Base-by-base conservation (phyloP, 2,888 invertebrate species). In the Eustalomyia histrio region DNA sequence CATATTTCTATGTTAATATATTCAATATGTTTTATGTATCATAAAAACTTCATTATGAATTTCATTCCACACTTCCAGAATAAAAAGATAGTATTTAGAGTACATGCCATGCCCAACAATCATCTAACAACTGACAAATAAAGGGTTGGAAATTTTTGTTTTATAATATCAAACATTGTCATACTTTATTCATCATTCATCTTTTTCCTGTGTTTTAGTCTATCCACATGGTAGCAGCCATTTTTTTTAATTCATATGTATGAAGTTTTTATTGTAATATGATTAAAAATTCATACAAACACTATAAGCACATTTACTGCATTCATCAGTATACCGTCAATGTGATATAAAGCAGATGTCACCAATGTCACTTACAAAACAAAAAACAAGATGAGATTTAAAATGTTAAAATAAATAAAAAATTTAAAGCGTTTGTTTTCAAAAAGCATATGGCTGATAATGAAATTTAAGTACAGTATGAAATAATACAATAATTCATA, bases 311-410 rank as follows among this genome's bases (percentile, higher is more conserved):
- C 17, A 58, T 29, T 43, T 43, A 24, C 58, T 16, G 5, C 12
- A 2, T 7, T 53, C 9, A 10, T 53, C 9, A 10, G 21, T 58
- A 43, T 29, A 16, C 21, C 55, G 73, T 69, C 80, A 69, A 55
- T 65, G 67, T 81, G 76, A 74, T 71, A 78, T 74, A 71, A 81
- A 78, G 74, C 81, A 81, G 81, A 81, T 81, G 81, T 81, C 81
- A 78, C 75, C 39, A 29, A 29, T 29, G 29, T 29, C 29, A 29
- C 29, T 71, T 69, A 39, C n/a, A 47, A 47, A n/a, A 3, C 3
- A 7, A 3, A 10, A 67, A 57, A 43, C 57, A 67, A 67, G 67
- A 67, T 67, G 67, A 67, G 67, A 67, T 67, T 67, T 67, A 67
- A 67, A 67, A 55, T 57, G 55, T 57, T 67, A 21, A 57, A 43